These are phyloP conservation scores for Meta bourneti DNA, from an alignment of 2,888 invertebrate species.

Conservation along the genomic window DNA sequence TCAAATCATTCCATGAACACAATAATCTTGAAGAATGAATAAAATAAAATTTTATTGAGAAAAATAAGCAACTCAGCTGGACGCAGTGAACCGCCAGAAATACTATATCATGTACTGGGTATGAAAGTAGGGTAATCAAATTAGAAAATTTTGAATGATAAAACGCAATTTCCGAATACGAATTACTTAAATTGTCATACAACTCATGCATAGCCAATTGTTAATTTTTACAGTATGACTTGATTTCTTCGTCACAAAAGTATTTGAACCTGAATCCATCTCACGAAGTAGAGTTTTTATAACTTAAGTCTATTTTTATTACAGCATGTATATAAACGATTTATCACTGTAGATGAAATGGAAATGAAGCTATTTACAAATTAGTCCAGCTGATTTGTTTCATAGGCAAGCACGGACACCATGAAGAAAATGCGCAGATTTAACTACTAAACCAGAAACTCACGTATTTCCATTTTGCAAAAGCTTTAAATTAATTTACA, in stretches of 20 bases:
- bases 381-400: slow-evolving; percentile 39
- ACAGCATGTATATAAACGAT: too few species aligned
- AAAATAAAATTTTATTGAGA: slow-evolving; percentile 22
- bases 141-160: not conserved
- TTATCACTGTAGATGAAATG: not conserved
- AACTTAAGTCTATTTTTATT: too few species aligned
- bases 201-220: too few species aligned
- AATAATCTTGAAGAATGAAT: slow-evolving; percentile 21
- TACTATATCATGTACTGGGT: not conserved
- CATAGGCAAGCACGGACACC: slow-evolving; percentile 29
- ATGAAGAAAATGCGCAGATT: not conserved
- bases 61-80: slow-evolving; percentile 38
- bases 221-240: too few species aligned
- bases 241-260: too few species aligned
- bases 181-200: too few species aligned
- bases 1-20: slow-evolving; percentile 54
- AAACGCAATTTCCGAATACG: too few species aligned
- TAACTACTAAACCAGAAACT: too few species aligned
- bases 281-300: too few species aligned
- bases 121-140: not conserved
- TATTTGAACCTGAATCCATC: too few species aligned
- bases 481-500: too few species aligned
- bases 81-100: not conserved
- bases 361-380: slow-evolving; percentile 8
- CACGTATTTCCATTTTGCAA: too few species aligned